phyloP scores from a whole-genome alignment of 2,888 invertebrate species.

The Aphodius sticticus region DNA sequence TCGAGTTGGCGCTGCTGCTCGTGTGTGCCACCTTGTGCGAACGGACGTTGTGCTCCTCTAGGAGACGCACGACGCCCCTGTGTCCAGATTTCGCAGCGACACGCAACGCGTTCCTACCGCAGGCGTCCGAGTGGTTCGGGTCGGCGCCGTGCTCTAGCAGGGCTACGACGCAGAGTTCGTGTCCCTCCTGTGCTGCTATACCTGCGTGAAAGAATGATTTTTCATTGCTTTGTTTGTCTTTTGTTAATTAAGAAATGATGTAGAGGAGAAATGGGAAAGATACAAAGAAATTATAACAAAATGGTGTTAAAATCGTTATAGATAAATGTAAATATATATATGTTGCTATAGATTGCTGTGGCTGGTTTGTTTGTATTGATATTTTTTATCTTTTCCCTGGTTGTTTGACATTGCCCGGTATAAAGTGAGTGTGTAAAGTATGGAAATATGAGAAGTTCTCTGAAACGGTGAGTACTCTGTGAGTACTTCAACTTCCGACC shows the following conservation, averaged over 20 bases:
- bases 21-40: conserved; percentile 56
- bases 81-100: conserved; percentile 94
- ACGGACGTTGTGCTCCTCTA: conserved; percentile 70
- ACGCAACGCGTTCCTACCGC: conserved; percentile 85
- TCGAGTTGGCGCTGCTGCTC: conserved; percentile 57
- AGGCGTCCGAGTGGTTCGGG: conserved; percentile 85
- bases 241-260: background rate
- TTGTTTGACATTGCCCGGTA: too few relatives aligned
- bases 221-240: background rate
- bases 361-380: too few relatives aligned
- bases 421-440: too few relatives aligned
- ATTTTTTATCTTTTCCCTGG: too few relatives aligned
- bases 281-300: too few relatives aligned
- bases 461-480: too few relatives aligned
- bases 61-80: conserved; percentile 79
- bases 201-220: conserved; percentile 60
- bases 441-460: too few relatives aligned
- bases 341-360: too few relatives aligned
- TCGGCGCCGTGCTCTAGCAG: conserved; percentile 85
- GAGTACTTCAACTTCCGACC: too few relatives aligned
- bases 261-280: too few relatives aligned
- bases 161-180: conserved; percentile 88
- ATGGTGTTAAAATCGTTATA: too few relatives aligned
- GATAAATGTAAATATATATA: too few relatives aligned
- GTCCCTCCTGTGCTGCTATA: conserved; percentile 96